Conservation (phyloP, 2,888 invertebrate species). For the Romanomermis culicivorax region DNA sequence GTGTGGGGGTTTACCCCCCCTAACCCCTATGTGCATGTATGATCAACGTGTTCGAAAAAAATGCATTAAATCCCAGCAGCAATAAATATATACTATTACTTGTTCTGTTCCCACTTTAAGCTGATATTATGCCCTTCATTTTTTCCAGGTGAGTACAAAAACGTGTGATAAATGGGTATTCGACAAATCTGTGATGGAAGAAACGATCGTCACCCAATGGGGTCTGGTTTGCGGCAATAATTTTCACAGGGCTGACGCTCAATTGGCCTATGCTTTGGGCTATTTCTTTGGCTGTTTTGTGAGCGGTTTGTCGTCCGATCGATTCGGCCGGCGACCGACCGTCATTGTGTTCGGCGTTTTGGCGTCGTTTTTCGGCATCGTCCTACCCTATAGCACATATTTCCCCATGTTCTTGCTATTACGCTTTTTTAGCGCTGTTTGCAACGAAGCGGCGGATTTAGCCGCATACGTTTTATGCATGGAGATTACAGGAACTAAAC, state of each 20-base stretch:
- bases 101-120: not conserved
- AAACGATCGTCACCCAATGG: conserved; percentile 28
- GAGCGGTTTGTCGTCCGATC: conserved; percentile 4
- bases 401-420: conserved; percentile 24
- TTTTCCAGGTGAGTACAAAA: not conserved
- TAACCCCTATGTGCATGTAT: no score
- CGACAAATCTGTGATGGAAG: conserved; percentile 23
- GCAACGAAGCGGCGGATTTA: conserved; percentile 27
- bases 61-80: no score
- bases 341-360: conserved; percentile 27
- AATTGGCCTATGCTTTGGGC: conserved; percentile 27
- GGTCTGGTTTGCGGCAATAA: conserved; percentile 26
- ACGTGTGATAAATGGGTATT: conserved; percentile 19
- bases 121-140: not conserved
- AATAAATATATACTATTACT: no score
- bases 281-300: conserved; percentile 25
- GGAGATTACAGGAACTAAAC: conserved; percentile 28
- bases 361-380: conserved; percentile 26
- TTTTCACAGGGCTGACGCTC: conserved; percentile 26
- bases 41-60: no score
- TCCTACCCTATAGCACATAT: conserved; percentile 23
- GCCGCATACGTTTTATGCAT: conserved; percentile 28
- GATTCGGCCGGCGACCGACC: conserved; percentile 28
- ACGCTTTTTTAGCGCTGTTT: conserved; percentile 23
- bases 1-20: no score